Base-by-base conservation (phyloP, 1,140 invertebrate genomes). In the Procambarus virginalis region DNA sequence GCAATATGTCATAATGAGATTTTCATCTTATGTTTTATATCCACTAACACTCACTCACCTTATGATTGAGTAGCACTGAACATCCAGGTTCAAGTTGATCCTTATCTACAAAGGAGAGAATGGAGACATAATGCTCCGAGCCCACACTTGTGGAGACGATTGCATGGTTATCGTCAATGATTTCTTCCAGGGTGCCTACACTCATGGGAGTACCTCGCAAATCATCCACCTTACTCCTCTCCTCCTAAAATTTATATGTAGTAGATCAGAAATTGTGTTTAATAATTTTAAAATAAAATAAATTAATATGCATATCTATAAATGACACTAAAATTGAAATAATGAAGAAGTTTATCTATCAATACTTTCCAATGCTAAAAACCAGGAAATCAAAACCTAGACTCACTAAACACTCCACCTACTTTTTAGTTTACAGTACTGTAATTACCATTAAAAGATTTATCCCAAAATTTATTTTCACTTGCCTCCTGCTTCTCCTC, bases 151-250 rank as follows among this genome's bases (percentile, higher is more conserved):
- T 99, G 0, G 99, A 99, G 2, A 99, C 99, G 94, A 99, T 99
- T 12, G 99, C 99, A 95, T 99, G 99, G 94, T 99, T 99, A 94
- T 99, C 99, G 95, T 99, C 99, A 92, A 99, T 99, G 75, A 99
- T 99, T 95, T 99, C 99, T 94, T 99, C 99, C 84, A 99, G 94
- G 91, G 97, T 99, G n/a, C 99, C 99, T 55, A 99, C 99, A 51
- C 98, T 99, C 99, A 99, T 99, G 3, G 99, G 99, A 55, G 99
- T 99, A 84, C 99, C 99, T 94, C 99, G 95, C 48, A 99, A 95
- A 94, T 99, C 99, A 95, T 99, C 99, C 8, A 99, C 99, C 94
- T 99, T 99, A 6, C 94, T 95, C 87, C 95, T 93, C 94, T 99
- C 99, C 94, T 99, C 99, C 95, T 96, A 86, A 68, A 84, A 49